Evolutionary conservation across 2,888 invertebrate genomes (phyloP).

Genomic region (Piscicola geometra): DNA sequence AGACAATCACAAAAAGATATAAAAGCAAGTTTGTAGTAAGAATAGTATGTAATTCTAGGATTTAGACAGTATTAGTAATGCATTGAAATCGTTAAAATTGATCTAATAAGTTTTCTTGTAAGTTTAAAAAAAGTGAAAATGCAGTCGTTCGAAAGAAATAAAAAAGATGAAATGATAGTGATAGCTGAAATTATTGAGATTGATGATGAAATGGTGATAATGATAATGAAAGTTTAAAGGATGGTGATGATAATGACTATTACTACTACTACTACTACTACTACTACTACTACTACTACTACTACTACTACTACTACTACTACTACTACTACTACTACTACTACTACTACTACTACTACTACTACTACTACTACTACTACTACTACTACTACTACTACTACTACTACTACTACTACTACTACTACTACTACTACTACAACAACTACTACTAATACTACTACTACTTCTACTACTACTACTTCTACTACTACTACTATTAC

Average conservation of each 20-base stretch:
- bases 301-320: constrained; percentile 28
- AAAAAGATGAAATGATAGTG: no score
- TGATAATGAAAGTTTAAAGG: no score
- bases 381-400: constrained; percentile 29
- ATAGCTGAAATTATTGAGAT: no score
- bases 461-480: constrained; percentile 28
- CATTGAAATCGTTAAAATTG: no score
- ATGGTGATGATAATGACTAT: not conserved
- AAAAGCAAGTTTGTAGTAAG: no score
- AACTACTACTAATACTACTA: constrained; percentile 26
- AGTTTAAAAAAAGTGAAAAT: no score
- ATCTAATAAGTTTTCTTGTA: no score
- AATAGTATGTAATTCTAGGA: no score
- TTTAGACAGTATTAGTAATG: no score
- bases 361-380: constrained; percentile 25
- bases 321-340: constrained; percentile 29
- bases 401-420: constrained; percentile 13
- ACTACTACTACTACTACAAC: constrained; percentile 28
- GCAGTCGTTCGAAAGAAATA: no score
- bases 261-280: constrained; percentile 25
- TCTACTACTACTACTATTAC: constrained; percentile 27
- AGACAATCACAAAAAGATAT: no score
- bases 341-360: constrained; percentile 28
- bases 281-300: constrained; percentile 29
- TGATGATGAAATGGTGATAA: no score